A percentile compares a stretch with the other conserved stretches of the same genome.
These are phyloP conservation scores for Calephelis virginiensis DNA, from an alignment of 1,140 invertebrate species.

Conservation along the genomic window DNA sequence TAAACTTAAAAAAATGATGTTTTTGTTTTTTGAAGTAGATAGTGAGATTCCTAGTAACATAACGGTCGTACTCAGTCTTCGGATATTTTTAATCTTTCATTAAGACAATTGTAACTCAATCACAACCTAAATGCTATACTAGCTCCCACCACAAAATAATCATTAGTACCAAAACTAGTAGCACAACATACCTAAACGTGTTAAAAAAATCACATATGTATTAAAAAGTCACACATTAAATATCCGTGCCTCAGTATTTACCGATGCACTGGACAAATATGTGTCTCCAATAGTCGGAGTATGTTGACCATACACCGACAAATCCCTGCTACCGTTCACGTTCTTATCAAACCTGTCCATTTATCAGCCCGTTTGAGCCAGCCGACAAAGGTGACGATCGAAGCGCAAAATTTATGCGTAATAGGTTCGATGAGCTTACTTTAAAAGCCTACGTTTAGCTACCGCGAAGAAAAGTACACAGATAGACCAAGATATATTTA, in stretches of 20 bases:
- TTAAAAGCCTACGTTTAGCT: constrained; percentile 46
- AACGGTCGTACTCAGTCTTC: too few relatives aligned
- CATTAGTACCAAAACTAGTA: too few relatives aligned
- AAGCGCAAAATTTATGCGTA: constrained; percentile 55
- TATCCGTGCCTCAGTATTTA: constrained; percentile 38
- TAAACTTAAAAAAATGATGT: too few relatives aligned
- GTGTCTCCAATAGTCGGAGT: constrained; percentile 46
- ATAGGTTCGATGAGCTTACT: constrained; percentile 37
- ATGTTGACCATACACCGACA: constrained; percentile 68
- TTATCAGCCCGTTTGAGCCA: constrained; percentile 62
- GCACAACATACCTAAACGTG: too few relatives aligned
- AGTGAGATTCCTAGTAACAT: too few relatives aligned
- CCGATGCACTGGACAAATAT: constrained; percentile 47
- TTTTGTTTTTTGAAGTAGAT: too few relatives aligned
- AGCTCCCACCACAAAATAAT: too few relatives aligned
- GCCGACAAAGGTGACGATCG: constrained; percentile 69
- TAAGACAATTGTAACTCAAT: too few relatives aligned
- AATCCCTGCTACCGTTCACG: constrained; percentile 67
- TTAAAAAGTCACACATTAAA: constrained; percentile 29
- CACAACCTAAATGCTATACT: too few relatives aligned
- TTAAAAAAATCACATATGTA: not conserved
- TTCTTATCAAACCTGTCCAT: constrained; percentile 58
- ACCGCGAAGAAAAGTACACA: constrained; percentile 29
- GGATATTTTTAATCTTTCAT: too few relatives aligned
- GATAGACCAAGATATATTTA: constrained; percentile 36